Percentiles rank a stretch among this genome's conserved stretches.
Evolutionary conservation across 2,888 invertebrate species (phyloP).

Genomic region (Amiota mariae): DNA sequence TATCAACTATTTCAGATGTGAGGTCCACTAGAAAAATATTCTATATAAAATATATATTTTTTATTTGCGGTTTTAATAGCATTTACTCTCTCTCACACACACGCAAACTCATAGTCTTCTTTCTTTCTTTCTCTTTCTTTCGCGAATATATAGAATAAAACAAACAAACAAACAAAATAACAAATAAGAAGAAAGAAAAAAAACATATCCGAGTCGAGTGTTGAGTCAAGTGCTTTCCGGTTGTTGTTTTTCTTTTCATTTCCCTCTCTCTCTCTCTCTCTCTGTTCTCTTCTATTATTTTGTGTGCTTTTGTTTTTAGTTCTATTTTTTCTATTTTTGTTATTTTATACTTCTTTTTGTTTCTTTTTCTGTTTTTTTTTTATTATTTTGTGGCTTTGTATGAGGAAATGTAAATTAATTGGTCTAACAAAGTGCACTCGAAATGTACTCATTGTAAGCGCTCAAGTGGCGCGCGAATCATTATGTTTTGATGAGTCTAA

Average conservation of each 20-base stretch:
- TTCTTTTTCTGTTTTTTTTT: slow-evolving; percentile 40
- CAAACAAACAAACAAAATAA: background rate
- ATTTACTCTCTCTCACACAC: slow-evolving; percentile 41
- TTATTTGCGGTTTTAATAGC: slow-evolving; percentile 49
- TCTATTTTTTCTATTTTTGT: background rate
- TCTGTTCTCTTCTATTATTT: background rate
- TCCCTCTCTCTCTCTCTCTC: background rate
- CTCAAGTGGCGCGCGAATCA: slow-evolving; percentile 40
- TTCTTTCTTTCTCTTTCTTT: slow-evolving; percentile 26
- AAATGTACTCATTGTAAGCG: slow-evolving; percentile 43
- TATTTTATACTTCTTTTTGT: slow-evolving; percentile 7
- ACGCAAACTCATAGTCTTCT: slow-evolving; percentile 19
- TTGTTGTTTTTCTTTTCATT: slow-evolving; percentile 13
- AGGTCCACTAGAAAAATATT: slow-evolving; percentile 15
- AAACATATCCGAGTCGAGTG: slow-evolving; percentile 10
- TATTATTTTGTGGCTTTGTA: slow-evolving; percentile 50
- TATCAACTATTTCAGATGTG: too few relatives aligned
- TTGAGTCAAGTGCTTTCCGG: slow-evolving; percentile 29
- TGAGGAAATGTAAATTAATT: slow-evolving; percentile 66
- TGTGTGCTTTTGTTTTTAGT: slow-evolving; percentile 7
- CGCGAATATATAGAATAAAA: slow-evolving; percentile 5
- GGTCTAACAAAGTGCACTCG: slow-evolving; percentile 63
- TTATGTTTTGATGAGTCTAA: slow-evolving; percentile 30
- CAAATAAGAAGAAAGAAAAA: background rate
- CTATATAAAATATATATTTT: slow-evolving; percentile 14